Evolutionary conservation across 2,113 vertebrate genomes (phyloP).

Genomic region (Numida meleagris): DNA sequence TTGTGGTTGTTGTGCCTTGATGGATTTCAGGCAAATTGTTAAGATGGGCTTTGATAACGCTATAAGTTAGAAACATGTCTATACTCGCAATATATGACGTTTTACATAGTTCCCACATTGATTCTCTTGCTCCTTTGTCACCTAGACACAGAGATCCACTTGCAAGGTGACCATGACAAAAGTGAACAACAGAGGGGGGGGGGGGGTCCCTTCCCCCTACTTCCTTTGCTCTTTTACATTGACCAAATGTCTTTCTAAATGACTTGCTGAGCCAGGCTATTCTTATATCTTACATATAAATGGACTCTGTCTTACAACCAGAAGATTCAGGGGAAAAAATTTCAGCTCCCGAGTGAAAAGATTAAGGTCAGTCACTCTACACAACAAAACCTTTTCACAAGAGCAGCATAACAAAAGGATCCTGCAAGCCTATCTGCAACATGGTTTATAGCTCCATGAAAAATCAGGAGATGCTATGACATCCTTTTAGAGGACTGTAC

Average conservation of each 20-base stretch:
- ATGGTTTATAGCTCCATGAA: constrained; percentile 12
- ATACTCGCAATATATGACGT: constrained; percentile 52
- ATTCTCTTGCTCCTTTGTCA: constrained; percentile 47
- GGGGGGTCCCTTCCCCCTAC: constrained; percentile 40
- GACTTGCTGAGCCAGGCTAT: constrained; percentile 68
- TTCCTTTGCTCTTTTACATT: constrained; percentile 46
- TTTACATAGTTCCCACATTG: constrained; percentile 59
- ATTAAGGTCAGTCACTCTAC: constrained; percentile 60
- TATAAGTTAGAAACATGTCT: constrained; percentile 29
- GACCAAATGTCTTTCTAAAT: constrained; percentile 72
- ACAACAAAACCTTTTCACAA: constrained; percentile 60
- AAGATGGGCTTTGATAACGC: constrained; percentile 43
- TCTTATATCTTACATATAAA: constrained; percentile 69
- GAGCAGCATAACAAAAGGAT: constrained; percentile 42
- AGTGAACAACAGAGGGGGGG: constrained; percentile 40
- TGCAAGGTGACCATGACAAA: constrained; percentile 65
- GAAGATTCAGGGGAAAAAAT: constrained; percentile 46
- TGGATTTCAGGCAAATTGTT: constrained; percentile 16
- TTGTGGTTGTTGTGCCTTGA: not conserved
- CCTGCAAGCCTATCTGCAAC: not conserved
- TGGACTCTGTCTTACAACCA: constrained; percentile 51
- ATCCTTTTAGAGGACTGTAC: not conserved
- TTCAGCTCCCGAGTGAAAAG: constrained; percentile 55
- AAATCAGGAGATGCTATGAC: not conserved
- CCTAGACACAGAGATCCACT: constrained; percentile 27